Base-by-base conservation (phyloP, 2,797 vertebrate species). In the Oryzias dopingdopingensis region DNA sequence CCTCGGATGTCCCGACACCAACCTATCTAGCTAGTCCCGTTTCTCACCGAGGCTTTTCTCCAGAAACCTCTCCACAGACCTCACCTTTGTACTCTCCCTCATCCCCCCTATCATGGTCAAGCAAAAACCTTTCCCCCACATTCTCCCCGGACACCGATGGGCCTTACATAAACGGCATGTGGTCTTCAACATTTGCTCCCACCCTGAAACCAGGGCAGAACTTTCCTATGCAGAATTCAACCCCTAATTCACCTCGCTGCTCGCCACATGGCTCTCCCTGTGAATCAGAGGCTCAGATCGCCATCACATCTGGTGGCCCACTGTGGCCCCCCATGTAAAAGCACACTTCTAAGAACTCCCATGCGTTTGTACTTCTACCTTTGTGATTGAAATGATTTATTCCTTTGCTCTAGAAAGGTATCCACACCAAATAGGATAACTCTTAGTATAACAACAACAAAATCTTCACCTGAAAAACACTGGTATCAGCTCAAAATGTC, bases 361-460 rank as follows among this genome's bases (percentile, higher is more conserved):
- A 53, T 16, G 41, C 3, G 7, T 58, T 56, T 66, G 42, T 67
- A 69, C 51, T 63, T 78, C 20, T 59, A 24, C 46, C 42, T 67
- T 72, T 62, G 26, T 73, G 7, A 66, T 40, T 56, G 0, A 45
- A 66, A 32, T 40, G 1, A 56, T 13, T 4, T 1, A 24, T 8
- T 53, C 13, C 18, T 8, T 4, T 50, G 2, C 17, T 49, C 6
- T 20, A 5, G 24, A 42, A 13, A n/a, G 52, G 14, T 59, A 37
- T 37, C 10, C 41, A 22, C 6, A 17, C 16, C 15, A 40, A 43
- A 3, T 18, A 57, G 2, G 3, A 23, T 42, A 49, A 18, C 13
- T 43, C 4, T 13, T 13, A 13, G 32, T 6, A 37, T 37, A 12
- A 13, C 2, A 2, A 2, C 10, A 37, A 13, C 32, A 13, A 13